Conservation (phyloP, 2,888 invertebrate species). For the Pyralis farinalis region DNA sequence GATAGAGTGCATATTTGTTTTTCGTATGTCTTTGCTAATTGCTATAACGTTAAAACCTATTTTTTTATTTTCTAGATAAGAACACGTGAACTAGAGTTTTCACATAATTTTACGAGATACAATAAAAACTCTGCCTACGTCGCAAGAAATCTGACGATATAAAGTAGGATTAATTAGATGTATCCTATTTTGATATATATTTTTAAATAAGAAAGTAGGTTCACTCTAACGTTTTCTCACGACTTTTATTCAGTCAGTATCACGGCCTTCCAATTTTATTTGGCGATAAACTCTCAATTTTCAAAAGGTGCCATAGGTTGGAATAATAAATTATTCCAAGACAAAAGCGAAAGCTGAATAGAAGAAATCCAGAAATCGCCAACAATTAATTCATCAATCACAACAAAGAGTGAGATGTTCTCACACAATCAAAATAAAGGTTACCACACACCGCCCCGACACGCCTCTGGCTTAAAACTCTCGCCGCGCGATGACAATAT, state of each 20-base stretch:
- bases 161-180: too few species aligned
- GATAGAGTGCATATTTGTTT: constrained; percentile 39
- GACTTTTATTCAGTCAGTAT: too few species aligned
- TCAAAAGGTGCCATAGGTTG: background rate
- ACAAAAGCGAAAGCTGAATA: constrained; percentile 17
- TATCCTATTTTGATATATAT: too few species aligned
- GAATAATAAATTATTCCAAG: constrained; percentile 7
- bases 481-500: constrained; percentile 57
- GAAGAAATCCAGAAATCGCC: constrained; percentile 17
- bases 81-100: too few species aligned
- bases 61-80: too few species aligned
- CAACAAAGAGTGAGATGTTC: constrained; percentile 29
- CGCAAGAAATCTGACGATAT: too few species aligned
- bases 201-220: too few species aligned
- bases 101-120: too few species aligned
- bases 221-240: background rate
- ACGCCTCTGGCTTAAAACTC: constrained; percentile 38
- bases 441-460: constrained; percentile 48
- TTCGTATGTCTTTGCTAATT: background rate
- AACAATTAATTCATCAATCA: constrained; percentile 30
- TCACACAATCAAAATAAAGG: constrained; percentile 44
- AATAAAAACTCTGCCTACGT: too few species aligned
- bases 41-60: too few species aligned
- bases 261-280: background rate
- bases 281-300: background rate